Base-by-base conservation (phyloP, 2,888 invertebrate genomes). In the Hoplodrina ambigua region DNA sequence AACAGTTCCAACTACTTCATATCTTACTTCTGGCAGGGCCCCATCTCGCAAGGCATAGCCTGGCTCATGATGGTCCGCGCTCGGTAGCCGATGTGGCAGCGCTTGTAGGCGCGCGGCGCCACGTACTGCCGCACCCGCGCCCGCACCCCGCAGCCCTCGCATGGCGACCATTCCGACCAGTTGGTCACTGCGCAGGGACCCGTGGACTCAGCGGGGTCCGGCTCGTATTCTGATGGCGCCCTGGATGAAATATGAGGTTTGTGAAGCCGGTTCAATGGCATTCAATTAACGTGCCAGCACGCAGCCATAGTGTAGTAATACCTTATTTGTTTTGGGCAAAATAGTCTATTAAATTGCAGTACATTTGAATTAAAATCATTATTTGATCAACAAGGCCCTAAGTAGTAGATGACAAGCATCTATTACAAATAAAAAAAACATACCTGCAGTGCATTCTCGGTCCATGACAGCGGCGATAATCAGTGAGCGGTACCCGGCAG, bases 91-190 rank as follows among this genome's bases (percentile, higher is more conserved):
- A 95, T 88, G 88, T 96, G 96, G 86, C 97, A 97, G 64, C 96
- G 96, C 86, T 97, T 97, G 73, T 95, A 96, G 0, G 97, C 97
- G 59, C 96, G 96, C 73, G 96, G 94, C 64, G 91, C 96, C 53
- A 97, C 90, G 91, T 97, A 98, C 82, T 97, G 96, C 0, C 98
- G 94, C 13, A 97, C 96, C 68, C 98, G 96, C 0, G 97, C 97
- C 75, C 97, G 97, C n/a, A 96, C 96, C 0, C 98, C 97, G 49
- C 97, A 97, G 7, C 97, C 97, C 73, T 90, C 92, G 90, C 98
- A 98, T 37, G 97, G 96, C 0, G 98, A 97, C 98, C 98, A 98
- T 49, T 96, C 96, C 1, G 97, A 96, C 98, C 98, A 98, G 20
- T 96, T 94, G 0, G 97, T 97, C 65, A 98, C 94, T 0, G 97